Evolutionary conservation across 1,140 invertebrate genomes (phyloP).

Genomic region (Atta texana): DNA sequence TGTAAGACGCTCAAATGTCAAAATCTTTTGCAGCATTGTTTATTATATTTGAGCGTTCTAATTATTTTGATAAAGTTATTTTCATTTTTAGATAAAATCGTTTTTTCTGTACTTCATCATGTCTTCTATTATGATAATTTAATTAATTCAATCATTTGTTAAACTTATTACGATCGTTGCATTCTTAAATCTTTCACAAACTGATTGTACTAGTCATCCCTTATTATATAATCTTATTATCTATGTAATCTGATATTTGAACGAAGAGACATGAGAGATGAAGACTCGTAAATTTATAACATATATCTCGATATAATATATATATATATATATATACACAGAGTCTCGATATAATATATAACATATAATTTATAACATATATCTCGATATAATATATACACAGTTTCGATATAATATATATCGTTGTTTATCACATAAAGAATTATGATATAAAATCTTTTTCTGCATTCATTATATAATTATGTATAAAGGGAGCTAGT

Average conservation of each 20-base stretch:
- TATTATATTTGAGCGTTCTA: no score
- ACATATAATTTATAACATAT: conserved; percentile 45
- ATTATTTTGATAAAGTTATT: no score
- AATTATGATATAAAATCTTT: neutral
- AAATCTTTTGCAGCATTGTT: no score
- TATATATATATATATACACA: no score
- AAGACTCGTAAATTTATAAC: conserved; percentile 58
- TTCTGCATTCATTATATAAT: conserved; percentile 20
- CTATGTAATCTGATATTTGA: neutral
- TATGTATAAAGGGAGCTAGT: conserved; percentile 7
- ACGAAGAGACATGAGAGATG: neutral
- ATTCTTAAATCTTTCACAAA: conserved; percentile 16
- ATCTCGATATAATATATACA: neutral
- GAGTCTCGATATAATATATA: no score
- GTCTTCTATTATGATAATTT: neutral
- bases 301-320: neutral
- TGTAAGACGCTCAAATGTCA: no score
- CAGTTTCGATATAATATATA: no score
- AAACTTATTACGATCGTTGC: conserved; percentile 12
- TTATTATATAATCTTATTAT: neutral
- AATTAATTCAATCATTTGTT: conserved; percentile 30
- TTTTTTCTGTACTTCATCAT: neutral
- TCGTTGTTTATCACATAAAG: conserved; percentile 22
- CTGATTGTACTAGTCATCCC: conserved; percentile 22
- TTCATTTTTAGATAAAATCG: no score